These are phyloP conservation scores for Natator depressus DNA, from an alignment of 2,113 vertebrate species.

Conservation along the genomic window DNA sequence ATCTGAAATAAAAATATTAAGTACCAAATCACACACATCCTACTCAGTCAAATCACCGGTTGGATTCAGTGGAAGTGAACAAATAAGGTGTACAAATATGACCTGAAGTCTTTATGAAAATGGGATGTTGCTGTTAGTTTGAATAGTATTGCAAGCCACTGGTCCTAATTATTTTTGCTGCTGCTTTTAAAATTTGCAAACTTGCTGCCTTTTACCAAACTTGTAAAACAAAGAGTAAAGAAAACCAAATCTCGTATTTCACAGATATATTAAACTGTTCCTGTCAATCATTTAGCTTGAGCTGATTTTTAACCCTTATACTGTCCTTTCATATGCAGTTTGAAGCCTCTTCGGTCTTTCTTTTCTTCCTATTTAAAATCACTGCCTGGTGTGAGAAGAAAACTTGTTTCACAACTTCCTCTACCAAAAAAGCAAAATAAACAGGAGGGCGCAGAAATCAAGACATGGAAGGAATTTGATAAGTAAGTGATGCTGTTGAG, in stretches of 20 bases:
- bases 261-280: not conserved
- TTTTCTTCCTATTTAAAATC: conserved; percentile 90
- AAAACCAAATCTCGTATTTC: not conserved
- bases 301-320: not conserved
- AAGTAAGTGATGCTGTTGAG: conserved; percentile 71
- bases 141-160: not conserved
- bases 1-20: not conserved
- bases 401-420: conserved; percentile 48
- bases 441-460: not conserved
- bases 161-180: not conserved
- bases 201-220: not conserved
- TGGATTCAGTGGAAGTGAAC: not conserved
- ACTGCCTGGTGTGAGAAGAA: conserved; percentile 85
- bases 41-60: not conserved
- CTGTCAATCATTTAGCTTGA: not conserved
- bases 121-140: not conserved
- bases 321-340: conserved; percentile 71
- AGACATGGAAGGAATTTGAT: conserved; percentile 86
- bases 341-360: conserved; percentile 89
- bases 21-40: not conserved
- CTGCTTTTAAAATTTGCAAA: not conserved
- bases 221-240: not conserved
- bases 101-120: not conserved
- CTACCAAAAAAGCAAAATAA: conserved; percentile 51
- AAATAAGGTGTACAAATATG: accelerated